Conservation (phyloP, 2,113 vertebrate species). For the Phylloscopus trochilus region DNA sequence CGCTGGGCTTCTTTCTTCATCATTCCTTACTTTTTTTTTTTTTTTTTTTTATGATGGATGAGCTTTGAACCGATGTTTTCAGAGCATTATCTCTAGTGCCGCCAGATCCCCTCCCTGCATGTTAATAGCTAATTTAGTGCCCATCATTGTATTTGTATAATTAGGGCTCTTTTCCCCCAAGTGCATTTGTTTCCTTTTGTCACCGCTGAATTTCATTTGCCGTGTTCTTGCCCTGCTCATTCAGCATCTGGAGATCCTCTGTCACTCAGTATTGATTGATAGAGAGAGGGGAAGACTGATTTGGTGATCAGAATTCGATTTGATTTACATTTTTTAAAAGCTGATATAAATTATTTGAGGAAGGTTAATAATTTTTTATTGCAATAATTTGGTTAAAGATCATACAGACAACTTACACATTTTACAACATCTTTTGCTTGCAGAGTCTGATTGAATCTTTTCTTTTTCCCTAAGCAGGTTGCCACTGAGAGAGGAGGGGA, state of each 20-base stretch:
- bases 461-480: no score
- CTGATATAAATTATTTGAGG: no score
- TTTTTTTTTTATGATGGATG: constrained; percentile 47
- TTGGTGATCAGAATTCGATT: no score
- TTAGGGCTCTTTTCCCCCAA: constrained; percentile 50
- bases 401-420: no score
- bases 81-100: constrained; percentile 37
- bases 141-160: constrained; percentile 58
- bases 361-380: no score
- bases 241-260: neutral
- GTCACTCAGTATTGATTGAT: neutral
- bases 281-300: no score
- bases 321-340: no score
- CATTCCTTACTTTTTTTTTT: constrained; percentile 22
- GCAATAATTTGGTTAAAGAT: no score
- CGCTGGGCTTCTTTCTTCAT: neutral
- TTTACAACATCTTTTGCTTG: no score
- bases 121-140: constrained; percentile 67
- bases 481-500: no score
- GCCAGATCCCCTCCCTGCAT: constrained; percentile 54
- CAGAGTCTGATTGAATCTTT: no score
- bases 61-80: constrained; percentile 59
- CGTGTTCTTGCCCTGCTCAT: neutral
- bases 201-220: constrained; percentile 3
- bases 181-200: constrained; percentile 56